Percentiles rank a stretch among this genome's conserved stretches.
Conservation (phyloP, 2,797 vertebrate genomes). For the Sparidentex hasta region DNA sequence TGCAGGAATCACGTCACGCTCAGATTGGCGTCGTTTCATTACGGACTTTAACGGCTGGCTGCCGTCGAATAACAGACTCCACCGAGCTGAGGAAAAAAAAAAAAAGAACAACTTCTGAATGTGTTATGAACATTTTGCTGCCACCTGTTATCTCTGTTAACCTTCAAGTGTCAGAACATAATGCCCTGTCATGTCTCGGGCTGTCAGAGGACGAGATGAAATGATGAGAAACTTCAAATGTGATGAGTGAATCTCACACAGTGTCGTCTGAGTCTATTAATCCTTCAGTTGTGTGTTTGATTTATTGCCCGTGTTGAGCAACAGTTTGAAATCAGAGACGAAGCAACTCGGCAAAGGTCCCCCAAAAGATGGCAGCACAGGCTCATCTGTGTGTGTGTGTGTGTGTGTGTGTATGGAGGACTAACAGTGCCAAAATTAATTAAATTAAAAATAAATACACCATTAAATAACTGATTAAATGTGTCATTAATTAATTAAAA, state of each 20-base stretch:
- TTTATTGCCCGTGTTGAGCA: constrained; percentile 16
- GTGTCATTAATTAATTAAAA: no score
- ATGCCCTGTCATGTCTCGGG: constrained; percentile 11
- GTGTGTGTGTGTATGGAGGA: no score
- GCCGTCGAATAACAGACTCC: constrained; percentile 70
- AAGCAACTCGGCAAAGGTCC: background rate
- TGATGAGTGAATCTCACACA: constrained; percentile 21
- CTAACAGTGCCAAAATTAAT: no score
- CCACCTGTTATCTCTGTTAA: constrained; percentile 26
- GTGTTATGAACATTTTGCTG: constrained; percentile 46
- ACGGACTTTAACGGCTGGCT: constrained; percentile 58
- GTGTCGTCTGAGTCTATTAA: background rate
- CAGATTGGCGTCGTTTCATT: constrained; percentile 50
- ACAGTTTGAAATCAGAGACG: background rate
- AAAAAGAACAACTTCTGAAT: constrained; percentile 49
- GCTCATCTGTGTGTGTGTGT: constrained; percentile 1
- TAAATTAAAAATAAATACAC: no score
- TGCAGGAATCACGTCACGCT: constrained; percentile 42
- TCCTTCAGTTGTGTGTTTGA: constrained; percentile 16
- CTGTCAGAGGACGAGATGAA: background rate
- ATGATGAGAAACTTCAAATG: constrained; percentile 2
- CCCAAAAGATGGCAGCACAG: constrained; percentile 58
- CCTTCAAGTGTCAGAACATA: constrained; percentile 53
- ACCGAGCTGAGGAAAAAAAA: constrained; percentile 69
- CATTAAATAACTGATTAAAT: no score